Percentiles rank a stretch among this genome's conserved stretches.
Evolutionary conservation across 2,113 vertebrate genomes (phyloP).

Genomic region (Eupsittula cactorum): DNA sequence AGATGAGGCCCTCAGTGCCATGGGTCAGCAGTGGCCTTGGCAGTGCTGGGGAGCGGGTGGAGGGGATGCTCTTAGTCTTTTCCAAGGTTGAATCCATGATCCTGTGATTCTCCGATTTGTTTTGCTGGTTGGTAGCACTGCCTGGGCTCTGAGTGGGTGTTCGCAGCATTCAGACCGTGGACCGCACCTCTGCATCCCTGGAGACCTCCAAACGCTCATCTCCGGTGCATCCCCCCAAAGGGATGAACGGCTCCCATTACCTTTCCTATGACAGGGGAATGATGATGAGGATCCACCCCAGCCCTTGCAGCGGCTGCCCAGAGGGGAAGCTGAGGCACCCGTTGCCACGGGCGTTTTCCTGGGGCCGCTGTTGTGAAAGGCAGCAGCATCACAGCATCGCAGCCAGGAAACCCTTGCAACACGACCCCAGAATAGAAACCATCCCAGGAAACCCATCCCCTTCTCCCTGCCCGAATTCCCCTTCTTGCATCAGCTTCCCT

Average conservation of each 20-base stretch:
- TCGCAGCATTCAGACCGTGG: fast-evolving
- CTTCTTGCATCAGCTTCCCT: not conserved
- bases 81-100: not conserved
- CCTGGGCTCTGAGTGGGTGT: fast-evolving
- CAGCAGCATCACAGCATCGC: not conserved
- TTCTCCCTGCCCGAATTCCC: not conserved
- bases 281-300: fast-evolving
- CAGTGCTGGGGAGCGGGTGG: not conserved
- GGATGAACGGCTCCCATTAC: not conserved
- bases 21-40: not conserved
- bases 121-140: no score
- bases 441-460: not conserved
- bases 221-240: fast-evolving
- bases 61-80: not conserved
- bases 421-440: not conserved
- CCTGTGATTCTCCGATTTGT: not conserved
- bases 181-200: fast-evolving
- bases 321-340: not conserved
- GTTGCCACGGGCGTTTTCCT: not conserved
- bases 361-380: not conserved
- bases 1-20: not conserved
- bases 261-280: fast-evolving
- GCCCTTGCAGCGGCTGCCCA: fast-evolving
- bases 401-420: not conserved
- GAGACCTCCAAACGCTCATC: not conserved